phyloP scores from a whole-genome alignment of 2,888 invertebrate species.

The Stenichneumon culpator region DNA sequence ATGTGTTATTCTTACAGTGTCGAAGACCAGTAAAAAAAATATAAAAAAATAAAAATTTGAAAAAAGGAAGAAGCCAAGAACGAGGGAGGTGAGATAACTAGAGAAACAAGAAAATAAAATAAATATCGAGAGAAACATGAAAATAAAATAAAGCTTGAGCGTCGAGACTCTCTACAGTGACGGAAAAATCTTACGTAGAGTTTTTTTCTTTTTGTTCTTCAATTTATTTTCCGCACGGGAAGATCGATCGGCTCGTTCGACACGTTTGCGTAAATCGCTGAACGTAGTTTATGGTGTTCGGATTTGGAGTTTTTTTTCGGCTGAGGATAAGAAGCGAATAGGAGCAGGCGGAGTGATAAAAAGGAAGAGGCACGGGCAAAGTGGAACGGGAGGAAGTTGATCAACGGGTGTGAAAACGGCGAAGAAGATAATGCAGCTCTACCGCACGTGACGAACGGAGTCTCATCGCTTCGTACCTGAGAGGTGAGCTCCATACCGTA shows the following conservation, averaged over 20 bases:
- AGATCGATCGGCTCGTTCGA: slow-evolving; percentile 38
- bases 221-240: not conserved
- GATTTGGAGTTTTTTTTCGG: slow-evolving; percentile 55
- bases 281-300: slow-evolving; percentile 53
- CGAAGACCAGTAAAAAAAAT: slow-evolving; percentile 62
- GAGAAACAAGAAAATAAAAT: slow-evolving; percentile 38
- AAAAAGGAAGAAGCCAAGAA: slow-evolving; percentile 17
- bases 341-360: slow-evolving; percentile 13
- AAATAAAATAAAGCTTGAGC: slow-evolving; percentile 41
- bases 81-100: slow-evolving; percentile 4
- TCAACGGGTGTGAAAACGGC: slow-evolving; percentile 59
- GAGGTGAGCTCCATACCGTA: slow-evolving; percentile 71
- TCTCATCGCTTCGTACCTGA: slow-evolving; percentile 76
- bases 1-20: slow-evolving; percentile 67
- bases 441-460: slow-evolving; percentile 80
- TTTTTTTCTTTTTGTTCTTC: not conserved
- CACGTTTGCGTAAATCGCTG: slow-evolving; percentile 60
- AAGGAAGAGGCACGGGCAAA: slow-evolving; percentile 16
- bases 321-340: slow-evolving; percentile 39
- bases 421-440: slow-evolving; percentile 75
- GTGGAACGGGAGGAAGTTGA: slow-evolving; percentile 54
- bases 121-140: slow-evolving; percentile 28
- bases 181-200: slow-evolving; percentile 3
- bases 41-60: not conserved
- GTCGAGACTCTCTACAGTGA: slow-evolving; percentile 35